Percentiles rank a stretch among this genome's conserved stretches.
phyloP scores from a whole-genome alignment of 2,888 invertebrate species.

The Autographa gamma region DNA sequence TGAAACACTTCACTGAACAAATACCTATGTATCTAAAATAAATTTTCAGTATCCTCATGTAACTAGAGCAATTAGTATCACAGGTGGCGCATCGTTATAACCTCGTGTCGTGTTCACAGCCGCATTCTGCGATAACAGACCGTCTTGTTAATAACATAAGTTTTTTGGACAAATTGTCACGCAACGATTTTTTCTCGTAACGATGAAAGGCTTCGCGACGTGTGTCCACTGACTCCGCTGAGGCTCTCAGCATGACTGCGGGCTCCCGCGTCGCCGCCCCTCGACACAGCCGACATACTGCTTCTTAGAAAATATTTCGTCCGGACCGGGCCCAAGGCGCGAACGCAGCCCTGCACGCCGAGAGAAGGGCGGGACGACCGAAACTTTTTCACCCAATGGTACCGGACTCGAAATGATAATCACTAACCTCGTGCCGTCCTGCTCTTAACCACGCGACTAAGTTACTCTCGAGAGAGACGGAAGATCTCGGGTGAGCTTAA shows the following conservation, averaged over 20 bases:
- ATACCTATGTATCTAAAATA: constrained; percentile 72
- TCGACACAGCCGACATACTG: constrained; percentile 84
- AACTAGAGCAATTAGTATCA: constrained; percentile 79
- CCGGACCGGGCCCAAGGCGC: constrained; percentile 75
- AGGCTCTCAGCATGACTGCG: constrained; percentile 88
- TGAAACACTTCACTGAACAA: constrained; percentile 82
- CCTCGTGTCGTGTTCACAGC: constrained; percentile 68
- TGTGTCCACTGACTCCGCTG: constrained; percentile 86
- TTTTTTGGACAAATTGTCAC: constrained; percentile 80
- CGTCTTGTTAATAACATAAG: constrained; percentile 71
- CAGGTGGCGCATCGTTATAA: constrained; percentile 84
- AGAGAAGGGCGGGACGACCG: constrained; percentile 80
- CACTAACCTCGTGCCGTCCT: constrained; percentile 64
- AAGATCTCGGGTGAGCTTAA: constrained; percentile 61
- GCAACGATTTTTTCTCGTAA: constrained; percentile 81
- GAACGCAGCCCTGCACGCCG: constrained; percentile 80
- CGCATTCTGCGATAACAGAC: constrained; percentile 59
- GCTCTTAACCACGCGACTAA: constrained; percentile 55
- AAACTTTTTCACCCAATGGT: constrained; percentile 85
- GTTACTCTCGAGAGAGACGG: constrained; percentile 62
- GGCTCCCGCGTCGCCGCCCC: constrained; percentile 88
- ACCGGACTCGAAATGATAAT: constrained; percentile 59
- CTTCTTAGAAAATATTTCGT: constrained; percentile 84
- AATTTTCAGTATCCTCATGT: constrained; percentile 78
- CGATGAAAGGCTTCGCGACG: constrained; percentile 83